Evolutionary conservation across 2,888 invertebrate species (phyloP).

Genomic region (Drosophila mayaguana): DNA sequence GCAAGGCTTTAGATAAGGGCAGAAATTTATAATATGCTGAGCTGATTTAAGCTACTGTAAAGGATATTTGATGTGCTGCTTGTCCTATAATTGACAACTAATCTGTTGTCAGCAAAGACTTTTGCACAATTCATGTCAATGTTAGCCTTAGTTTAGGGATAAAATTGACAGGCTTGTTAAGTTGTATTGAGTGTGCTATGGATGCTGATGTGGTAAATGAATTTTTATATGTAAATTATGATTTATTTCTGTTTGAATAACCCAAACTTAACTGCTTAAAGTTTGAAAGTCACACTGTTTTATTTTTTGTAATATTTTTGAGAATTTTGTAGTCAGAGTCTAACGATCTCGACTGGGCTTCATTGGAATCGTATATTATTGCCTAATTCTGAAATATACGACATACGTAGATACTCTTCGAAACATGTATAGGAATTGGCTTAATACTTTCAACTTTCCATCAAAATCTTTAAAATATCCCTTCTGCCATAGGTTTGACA

Average conservation of each 20-base stretch:
- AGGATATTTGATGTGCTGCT: not conserved
- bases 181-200: too few species aligned
- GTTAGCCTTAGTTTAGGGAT: not conserved
- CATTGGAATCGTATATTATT: too few species aligned
- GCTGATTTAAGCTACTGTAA: not conserved
- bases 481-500: too few species aligned
- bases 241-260: not conserved
- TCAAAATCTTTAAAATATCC: too few species aligned
- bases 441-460: too few species aligned
- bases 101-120: not conserved
- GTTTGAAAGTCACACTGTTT: not conserved
- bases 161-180: not conserved
- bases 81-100: not conserved
- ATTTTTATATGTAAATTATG: not conserved
- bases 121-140: not conserved
- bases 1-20: not conserved
- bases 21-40: slow-evolving; percentile 1
- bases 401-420: too few species aligned
- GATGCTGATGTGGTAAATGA: not conserved
- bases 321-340: too few species aligned
- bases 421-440: too few species aligned
- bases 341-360: too few species aligned
- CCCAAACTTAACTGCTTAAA: not conserved
- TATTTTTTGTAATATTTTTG: too few species aligned
- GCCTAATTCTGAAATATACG: too few species aligned